Evolutionary conservation across 2,113 vertebrate genomes (phyloP), one percentile per base, ranked within the genome.

Genomic region (Dicerorhinus sumatrensis): DNA sequence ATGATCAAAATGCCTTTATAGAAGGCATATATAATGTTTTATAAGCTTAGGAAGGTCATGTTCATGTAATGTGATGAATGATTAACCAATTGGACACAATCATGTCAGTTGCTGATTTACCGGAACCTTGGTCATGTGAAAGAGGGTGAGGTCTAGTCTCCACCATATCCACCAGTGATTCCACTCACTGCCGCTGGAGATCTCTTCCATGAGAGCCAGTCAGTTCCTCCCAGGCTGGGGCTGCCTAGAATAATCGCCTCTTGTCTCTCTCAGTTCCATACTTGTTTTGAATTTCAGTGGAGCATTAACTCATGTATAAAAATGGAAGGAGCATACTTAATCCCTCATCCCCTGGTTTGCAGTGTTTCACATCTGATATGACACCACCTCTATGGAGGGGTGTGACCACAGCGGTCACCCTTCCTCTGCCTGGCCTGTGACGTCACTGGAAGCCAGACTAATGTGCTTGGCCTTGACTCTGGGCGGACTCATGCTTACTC

Each of bases 401-500:
- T 33, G 10, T 31, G 76, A 42, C 46, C 36, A 9, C 1, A 3
- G 33, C 33, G 17, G 18, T 31, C 88, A 23, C 3, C 2, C 65
- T 17, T 63, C 73, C 31, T 86, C 56, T n/a, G 17, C 23, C 39
- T 89, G 5, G 17, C 12, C 48, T 63, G 51, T 65, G 70, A 84
- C 8, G 16, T 51, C 46, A 39, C 29, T 29, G 36, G 31, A 20
- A 54, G 80, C 46, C 27, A 62, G 46, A 84, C 39, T 31, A 31
- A 62, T 12, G 21, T 70, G 67, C 4, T 51, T 79, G 96, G 81
- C 31, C 25, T 20, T 11, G 63, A 46, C 21, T 51, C 33, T 42
- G 63, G 69, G 48, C 33, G 17, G 63, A 90, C 16, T 97, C 75
- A 48, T 11, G 42, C 62, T 95, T 87, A 90, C 94, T 95, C 81